Evolutionary conservation across 2,797 vertebrate species (phyloP), one percentile per base, ranked within the genome.

Genomic region (Phoeniculus purpureus): DNA sequence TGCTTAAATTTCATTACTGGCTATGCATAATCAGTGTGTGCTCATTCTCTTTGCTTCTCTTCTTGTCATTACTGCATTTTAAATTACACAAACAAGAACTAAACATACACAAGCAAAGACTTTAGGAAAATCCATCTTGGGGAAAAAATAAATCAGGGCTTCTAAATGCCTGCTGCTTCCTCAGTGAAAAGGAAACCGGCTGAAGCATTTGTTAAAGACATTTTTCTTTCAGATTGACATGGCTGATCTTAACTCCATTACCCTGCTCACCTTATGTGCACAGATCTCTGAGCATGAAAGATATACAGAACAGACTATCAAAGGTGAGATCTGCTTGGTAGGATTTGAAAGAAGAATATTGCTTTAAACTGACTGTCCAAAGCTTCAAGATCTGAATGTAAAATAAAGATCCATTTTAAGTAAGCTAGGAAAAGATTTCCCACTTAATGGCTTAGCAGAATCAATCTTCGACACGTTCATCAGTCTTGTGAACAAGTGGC

Each of bases 231-330:
- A 87, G 59, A 91, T 89, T 45, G 77, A 81, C 65, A 31, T 73
- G 76, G 68, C 13, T 93, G 74, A 94, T 87, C 85, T 87, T 90
- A 87, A 93, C 64, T 90, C 74, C 92, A 88, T 86, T 89, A 93
- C 74, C 80, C 84, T 93, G 31, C 50, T 87, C 61, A 88, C 78
- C 73, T 77, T 61, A 50, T 6, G 22, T 75, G 73, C 81, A 90
- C 56, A 85, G 50, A 81, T 85, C 45, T 91, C 77, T 84, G 61
- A 76, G 55, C 87, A 84, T 77, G 74, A 91, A 84, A 79, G 91
- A 94, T 81, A 84, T 29, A 81, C 25, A 48, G 73, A 79, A 12
- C 10, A 92, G 37, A 74, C 32, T 91, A 84, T 80, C 89, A 91
- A 89, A 92, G 85, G 66, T 74, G 66, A 87, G 87, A 89, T 91